Base-by-base conservation (phyloP, 2,797 vertebrate species). In the Orientallactaga sibirica region DNA sequence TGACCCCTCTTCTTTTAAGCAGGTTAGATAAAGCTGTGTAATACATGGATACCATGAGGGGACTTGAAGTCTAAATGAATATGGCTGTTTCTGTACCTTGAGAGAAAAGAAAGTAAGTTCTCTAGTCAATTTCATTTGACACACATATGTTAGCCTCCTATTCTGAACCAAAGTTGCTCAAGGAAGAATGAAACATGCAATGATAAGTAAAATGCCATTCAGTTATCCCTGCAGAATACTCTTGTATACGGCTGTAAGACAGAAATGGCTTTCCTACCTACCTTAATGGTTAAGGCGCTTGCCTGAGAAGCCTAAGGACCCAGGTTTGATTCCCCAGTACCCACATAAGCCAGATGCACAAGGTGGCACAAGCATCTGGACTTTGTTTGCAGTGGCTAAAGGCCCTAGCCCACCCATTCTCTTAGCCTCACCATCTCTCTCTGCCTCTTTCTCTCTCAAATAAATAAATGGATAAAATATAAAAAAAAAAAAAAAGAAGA, bases 201-300 rank as follows among this genome's bases (percentile, higher is more conserved):
- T 88, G 7, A 85, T 85, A 93, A 95, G 96, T 64, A 93, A 73
- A 77, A 86, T 10, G 55, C 48, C 37, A 58, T 79, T 52, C 81
- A n/a, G 79, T 67, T 86, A 55, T 16, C 62, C 43, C 33, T 84
- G 18, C 22, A 41, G 33, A 88, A 84, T 48, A 67, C 18, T 12
- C 41, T 82, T 73, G 67, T 33, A 2, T 43, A 15, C n/a, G 2
- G 87, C 64, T 20, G 3, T 52, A 86, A 83, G 37, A 74, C 29
- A 92, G 86, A 15, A 90, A 77, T 80, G 48, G 55, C n/a, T 83
- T 86, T 68, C 73, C 37, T 37, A 29, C 29, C 27, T 75, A 67
- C 37, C 18, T 64, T 91, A 68, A 43, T 62, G 48, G 48, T 48
- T 8, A 48, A 48, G 48, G 48, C 8, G 7, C 48, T 48, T 48